Percentiles rank a stretch among this genome's conserved stretches.
Conservation (phyloP, 2,797 vertebrate genomes). For the Typhlichthys eigenmanni region DNA sequence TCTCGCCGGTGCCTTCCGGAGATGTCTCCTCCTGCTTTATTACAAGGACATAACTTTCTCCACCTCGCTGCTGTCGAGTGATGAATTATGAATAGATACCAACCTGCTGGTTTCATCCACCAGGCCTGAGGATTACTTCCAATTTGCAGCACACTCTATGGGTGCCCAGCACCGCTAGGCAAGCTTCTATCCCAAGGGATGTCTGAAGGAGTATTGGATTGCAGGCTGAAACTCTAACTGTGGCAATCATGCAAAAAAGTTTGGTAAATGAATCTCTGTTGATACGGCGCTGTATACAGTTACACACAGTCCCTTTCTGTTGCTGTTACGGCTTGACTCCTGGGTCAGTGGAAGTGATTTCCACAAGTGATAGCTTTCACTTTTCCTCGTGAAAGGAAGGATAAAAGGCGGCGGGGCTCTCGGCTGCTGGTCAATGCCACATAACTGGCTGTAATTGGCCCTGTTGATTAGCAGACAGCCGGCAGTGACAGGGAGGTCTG, state of each 20-base stretch:
- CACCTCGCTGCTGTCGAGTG: constrained; percentile 54
- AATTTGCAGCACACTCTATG: constrained; percentile 55
- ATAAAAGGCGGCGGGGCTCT: constrained; percentile 19
- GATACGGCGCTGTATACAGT: constrained; percentile 21
- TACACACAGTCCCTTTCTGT: constrained; percentile 17
- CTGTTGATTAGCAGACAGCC: constrained; percentile 60
- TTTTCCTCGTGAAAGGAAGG: constrained; percentile 25
- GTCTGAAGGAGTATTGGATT: constrained; percentile 57
- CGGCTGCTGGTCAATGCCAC: constrained; percentile 47
- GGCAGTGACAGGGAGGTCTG: constrained; percentile 51
- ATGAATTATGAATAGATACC: constrained; percentile 74
- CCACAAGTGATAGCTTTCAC: constrained; percentile 24
- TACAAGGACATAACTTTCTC: constrained; percentile 63
- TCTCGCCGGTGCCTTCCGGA: constrained; percentile 40
- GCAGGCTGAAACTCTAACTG: constrained; percentile 59
- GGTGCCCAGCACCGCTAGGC: constrained; percentile 43
- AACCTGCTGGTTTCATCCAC: constrained; percentile 49
- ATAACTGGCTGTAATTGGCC: constrained; percentile 69
- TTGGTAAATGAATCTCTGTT: constrained; percentile 47
- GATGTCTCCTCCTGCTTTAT: constrained; percentile 56
- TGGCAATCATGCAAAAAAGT: constrained; percentile 53
- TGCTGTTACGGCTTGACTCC: constrained; percentile 25
- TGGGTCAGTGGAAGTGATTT: constrained; percentile 8
- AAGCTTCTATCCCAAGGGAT: constrained; percentile 57
- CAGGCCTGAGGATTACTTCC: constrained; percentile 65